Conservation (phyloP, 2,888 invertebrate genomes). For the Acanthosepion pharaonis region DNA sequence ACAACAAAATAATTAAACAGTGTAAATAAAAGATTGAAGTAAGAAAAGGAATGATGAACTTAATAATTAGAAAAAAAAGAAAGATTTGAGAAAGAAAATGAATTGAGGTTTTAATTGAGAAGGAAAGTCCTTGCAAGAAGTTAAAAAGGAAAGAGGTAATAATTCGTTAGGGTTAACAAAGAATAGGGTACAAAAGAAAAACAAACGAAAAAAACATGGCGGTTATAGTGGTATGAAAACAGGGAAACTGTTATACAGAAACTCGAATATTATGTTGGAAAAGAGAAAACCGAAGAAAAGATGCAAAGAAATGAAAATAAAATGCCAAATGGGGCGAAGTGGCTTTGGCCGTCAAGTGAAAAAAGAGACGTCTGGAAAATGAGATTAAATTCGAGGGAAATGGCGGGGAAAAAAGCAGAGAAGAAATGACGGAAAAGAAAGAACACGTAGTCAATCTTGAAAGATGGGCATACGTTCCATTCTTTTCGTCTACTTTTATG, state of each 20-base stretch:
- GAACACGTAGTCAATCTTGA: background rate
- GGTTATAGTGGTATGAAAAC: background rate
- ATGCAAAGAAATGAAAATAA: background rate
- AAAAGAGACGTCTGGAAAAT: background rate
- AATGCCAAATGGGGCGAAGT: background rate
- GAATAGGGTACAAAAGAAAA: too few species aligned
- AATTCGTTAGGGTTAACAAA: too few species aligned
- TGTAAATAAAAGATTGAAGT: background rate
- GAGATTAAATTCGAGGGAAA: background rate
- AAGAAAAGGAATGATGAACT: background rate
- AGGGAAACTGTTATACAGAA: background rate
- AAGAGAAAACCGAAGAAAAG: background rate
- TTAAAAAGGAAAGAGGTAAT: background rate
- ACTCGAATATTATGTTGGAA: background rate
- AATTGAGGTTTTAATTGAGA: background rate
- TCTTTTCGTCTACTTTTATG: background rate
- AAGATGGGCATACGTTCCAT: background rate
- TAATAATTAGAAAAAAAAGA: background rate
- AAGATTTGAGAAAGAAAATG: background rate
- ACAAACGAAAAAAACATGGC: too few species aligned
- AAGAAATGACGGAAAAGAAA: background rate
- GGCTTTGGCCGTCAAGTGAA: background rate
- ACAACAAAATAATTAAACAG: background rate
- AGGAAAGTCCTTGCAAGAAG: background rate
- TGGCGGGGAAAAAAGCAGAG: background rate